Percentiles rank a stretch among this genome's conserved stretches.
Evolutionary conservation across 2,888 invertebrate genomes (phyloP).

Genomic region (Psylliodes chrysocephalus): DNA sequence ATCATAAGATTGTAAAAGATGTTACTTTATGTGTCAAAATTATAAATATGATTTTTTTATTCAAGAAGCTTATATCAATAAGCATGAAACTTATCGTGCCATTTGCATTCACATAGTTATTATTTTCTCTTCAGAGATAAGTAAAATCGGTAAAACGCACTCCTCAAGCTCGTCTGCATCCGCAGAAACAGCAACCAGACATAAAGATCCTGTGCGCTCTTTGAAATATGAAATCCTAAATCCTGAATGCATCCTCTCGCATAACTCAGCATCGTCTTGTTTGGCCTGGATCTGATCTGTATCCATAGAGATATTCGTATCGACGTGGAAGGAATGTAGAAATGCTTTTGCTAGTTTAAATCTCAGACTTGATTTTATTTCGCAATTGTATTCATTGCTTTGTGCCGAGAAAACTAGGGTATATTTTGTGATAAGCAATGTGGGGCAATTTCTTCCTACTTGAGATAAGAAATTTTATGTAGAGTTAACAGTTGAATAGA

Average conservation of each 20-base stretch:
- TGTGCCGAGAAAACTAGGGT: not conserved
- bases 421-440: not conserved
- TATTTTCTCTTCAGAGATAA: constrained; percentile 13
- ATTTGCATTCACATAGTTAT: not conserved
- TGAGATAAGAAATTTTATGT: too few relatives aligned
- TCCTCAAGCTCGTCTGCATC: not conserved
- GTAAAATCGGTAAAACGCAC: constrained; percentile 10
- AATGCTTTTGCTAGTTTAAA: constrained; percentile 22
- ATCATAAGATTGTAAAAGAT: too few relatives aligned
- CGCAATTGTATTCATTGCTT: constrained; percentile 11
- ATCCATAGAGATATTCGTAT: constrained; percentile 24
- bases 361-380: constrained; percentile 15
- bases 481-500: too few relatives aligned
- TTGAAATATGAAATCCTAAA: constrained; percentile 23
- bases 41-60: too few relatives aligned
- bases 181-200: constrained; percentile 12
- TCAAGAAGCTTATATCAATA: too few relatives aligned
- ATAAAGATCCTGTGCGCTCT: constrained; percentile 12
- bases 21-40: too few relatives aligned
- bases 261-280: constrained; percentile 23
- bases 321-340: constrained; percentile 21
- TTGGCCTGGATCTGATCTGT: constrained; percentile 24
- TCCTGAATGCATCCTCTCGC: constrained; percentile 15
- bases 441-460: too few relatives aligned
- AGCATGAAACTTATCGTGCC: too few relatives aligned